Percentiles rank a stretch among this genome's conserved stretches.
phyloP scores from a whole-genome alignment of 2,888 invertebrate species.

The Diabrotica balteata region DNA sequence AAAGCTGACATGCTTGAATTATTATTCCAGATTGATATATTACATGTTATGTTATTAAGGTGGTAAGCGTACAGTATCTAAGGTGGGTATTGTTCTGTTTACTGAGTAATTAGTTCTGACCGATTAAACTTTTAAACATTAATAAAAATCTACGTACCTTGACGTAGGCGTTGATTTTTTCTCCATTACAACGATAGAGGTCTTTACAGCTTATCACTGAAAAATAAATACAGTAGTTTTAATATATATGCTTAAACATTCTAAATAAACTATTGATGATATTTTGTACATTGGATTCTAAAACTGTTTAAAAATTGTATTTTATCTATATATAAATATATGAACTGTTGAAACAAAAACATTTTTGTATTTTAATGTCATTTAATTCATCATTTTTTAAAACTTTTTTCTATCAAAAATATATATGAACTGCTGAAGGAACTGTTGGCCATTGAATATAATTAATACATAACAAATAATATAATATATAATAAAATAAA shows the following conservation, averaged over 20 bases:
- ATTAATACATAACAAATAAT: too few relatives aligned
- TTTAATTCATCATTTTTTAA: too few relatives aligned
- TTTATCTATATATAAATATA: too few relatives aligned
- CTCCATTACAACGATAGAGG: constrained; percentile 72
- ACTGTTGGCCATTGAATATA: too few relatives aligned
- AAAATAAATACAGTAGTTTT: constrained; percentile 45
- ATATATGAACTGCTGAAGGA: too few relatives aligned
- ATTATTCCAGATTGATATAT: constrained; percentile 18
- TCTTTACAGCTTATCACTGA: constrained; percentile 81
- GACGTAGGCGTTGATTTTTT: constrained; percentile 80
- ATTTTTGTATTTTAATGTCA: too few relatives aligned
- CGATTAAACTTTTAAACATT: not conserved
- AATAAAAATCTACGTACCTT: constrained; percentile 65
- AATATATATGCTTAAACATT: not conserved
- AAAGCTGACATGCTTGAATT: constrained; percentile 30
- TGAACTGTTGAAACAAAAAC: too few relatives aligned
- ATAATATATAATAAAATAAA: too few relatives aligned
- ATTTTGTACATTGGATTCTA: not conserved
- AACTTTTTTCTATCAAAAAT: too few relatives aligned
- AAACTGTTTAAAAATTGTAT: not conserved
- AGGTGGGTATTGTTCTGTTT: too few relatives aligned
- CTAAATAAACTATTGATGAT: not conserved
- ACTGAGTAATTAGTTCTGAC: too few relatives aligned
- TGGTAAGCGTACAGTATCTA: not conserved
- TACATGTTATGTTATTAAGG: not conserved